Evolutionary conservation across 2,888 invertebrate genomes (phyloP).

Genomic region (Tiliacea aurago): DNA sequence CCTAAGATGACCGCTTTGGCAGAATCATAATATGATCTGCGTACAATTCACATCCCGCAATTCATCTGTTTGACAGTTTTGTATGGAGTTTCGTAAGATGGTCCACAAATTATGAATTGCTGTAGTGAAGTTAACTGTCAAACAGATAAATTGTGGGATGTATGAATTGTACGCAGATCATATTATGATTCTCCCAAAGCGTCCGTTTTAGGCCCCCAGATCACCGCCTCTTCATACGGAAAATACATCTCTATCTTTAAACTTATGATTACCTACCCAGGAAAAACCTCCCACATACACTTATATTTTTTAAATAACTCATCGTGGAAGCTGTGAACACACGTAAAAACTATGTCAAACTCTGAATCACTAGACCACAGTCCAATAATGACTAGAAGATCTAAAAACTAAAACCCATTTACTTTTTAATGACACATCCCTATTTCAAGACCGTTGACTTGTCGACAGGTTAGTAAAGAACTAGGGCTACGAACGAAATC

Average conservation of each 20-base stretch:
- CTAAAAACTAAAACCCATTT: conserved; percentile 1
- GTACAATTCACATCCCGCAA: too few relatives aligned
- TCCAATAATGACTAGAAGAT: conserved; percentile 23
- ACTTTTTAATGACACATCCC: conserved; percentile 13
- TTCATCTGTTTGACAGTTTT: too few relatives aligned
- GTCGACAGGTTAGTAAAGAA: conserved; percentile 20
- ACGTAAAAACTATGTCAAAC: neutral
- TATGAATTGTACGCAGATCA: too few relatives aligned
- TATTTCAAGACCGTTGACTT: conserved; percentile 27
- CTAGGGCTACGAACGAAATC: conserved; percentile 15
- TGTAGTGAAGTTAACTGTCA: too few relatives aligned
- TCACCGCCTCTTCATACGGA: neutral
- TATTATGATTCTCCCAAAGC: too few relatives aligned
- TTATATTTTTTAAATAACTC: conserved; percentile 11
- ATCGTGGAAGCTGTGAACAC: conserved; percentile 7
- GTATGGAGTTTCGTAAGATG: too few relatives aligned
- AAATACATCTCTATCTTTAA: neutral
- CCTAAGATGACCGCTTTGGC: too few relatives aligned
- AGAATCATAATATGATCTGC: too few relatives aligned
- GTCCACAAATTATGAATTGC: too few relatives aligned
- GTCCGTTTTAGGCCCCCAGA: too few relatives aligned
- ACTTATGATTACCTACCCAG: neutral
- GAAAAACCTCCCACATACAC: neutral
- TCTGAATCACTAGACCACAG: conserved; percentile 28
- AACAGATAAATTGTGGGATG: too few relatives aligned